These are phyloP conservation scores for Struthio camelus DNA, from an alignment of 2,113 vertebrate species.

Conservation along the genomic window DNA sequence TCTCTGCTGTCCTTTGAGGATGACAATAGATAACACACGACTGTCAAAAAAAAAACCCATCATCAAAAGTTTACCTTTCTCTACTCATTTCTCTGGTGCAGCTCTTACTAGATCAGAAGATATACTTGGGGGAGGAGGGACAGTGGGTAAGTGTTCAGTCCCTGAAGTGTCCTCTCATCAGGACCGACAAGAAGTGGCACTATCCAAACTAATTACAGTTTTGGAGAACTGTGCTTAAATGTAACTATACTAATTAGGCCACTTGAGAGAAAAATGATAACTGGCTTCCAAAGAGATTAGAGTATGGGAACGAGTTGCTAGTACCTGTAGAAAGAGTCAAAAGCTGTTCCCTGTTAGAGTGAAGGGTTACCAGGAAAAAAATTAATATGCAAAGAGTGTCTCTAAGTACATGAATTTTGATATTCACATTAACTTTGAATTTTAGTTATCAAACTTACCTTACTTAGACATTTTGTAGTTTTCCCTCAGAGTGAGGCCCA, in stretches of 20 bases:
- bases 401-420: neutral
- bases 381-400: neutral
- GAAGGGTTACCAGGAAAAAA: neutral
- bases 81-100: neutral
- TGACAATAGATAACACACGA: neutral
- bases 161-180: neutral
- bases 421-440: neutral
- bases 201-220: neutral
- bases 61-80: neutral
- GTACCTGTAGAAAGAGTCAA: neutral
- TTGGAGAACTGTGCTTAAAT: neutral
- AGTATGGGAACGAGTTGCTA: neutral
- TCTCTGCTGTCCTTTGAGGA: neutral
- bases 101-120: neutral
- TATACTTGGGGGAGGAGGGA: neutral
- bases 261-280: neutral
- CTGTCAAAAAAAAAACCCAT: neutral
- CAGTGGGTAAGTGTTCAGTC: neutral
- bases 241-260: neutral
- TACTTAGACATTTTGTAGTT: neutral
- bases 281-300: neutral
- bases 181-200: neutral
- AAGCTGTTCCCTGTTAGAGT: neutral
- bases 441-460: neutral
- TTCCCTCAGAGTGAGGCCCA: neutral